Conservation (phyloP, 2,113 vertebrate genomes). For the Nerophis ophidion region DNA sequence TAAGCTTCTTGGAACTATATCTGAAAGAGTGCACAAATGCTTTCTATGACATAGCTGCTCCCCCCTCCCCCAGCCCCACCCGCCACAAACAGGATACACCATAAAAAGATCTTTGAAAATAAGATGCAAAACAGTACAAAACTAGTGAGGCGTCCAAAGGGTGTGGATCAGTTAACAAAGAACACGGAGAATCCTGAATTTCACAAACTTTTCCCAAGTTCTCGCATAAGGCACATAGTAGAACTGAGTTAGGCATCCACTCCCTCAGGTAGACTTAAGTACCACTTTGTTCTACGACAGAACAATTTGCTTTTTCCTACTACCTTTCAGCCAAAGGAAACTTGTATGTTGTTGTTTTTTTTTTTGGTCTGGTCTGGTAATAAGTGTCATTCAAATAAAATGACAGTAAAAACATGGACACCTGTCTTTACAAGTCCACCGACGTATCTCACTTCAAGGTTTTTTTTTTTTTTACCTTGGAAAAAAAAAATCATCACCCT, state of each 20-base stretch:
- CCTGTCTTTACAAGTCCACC: conserved; percentile 57
- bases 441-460: conserved; percentile 53
- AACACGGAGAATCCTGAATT: conserved; percentile 99
- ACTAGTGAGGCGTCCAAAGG: conserved; percentile 99
- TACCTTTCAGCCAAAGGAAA: conserved; percentile 86
- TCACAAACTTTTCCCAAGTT: conserved; percentile 99
- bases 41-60: conserved; percentile 97
- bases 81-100: conserved; percentile 84
- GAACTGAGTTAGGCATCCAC: conserved; percentile 99
- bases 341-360: neutral
- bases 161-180: conserved; percentile 98
- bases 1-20: conserved; percentile 98
- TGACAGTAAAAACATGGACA: conserved; percentile 55
- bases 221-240: conserved; percentile 99
- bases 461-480: conserved; percentile 33
- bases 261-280: conserved; percentile 92
- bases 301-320: conserved; percentile 82
- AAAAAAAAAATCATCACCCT: conserved; percentile 88
- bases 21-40: conserved; percentile 98
- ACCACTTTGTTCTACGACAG: conserved; percentile 94
- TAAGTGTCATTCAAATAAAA: conserved; percentile 87
- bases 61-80: conserved; percentile 21
- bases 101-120: conserved; percentile 99
- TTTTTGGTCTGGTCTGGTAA: conserved; percentile 97
- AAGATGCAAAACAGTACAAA: conserved; percentile 99